These are phyloP conservation scores for Phanerotoma sp. DNA, from an alignment of 2,888 invertebrate species.

Conservation along the genomic window DNA sequence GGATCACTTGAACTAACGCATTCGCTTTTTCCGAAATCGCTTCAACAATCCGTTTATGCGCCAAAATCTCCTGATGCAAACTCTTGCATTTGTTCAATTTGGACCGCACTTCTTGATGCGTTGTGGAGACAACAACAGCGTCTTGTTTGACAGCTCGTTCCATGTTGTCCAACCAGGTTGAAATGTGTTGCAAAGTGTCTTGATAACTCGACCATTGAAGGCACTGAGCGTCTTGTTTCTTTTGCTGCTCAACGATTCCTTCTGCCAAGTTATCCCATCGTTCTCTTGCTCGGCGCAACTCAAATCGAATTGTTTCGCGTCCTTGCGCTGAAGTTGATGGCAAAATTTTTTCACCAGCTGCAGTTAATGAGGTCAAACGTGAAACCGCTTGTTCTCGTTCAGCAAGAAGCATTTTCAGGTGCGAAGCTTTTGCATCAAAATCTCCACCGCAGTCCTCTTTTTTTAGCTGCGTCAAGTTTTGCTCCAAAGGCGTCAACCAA, in stretches of 20 bases:
- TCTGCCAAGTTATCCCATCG: slow-evolving; percentile 87
- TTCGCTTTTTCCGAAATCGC: slow-evolving; percentile 87
- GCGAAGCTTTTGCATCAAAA: slow-evolving; percentile 68
- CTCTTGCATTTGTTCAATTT: slow-evolving; percentile 83
- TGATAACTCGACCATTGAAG: slow-evolving; percentile 83
- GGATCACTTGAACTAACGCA: slow-evolving; percentile 64
- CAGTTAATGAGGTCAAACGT: slow-evolving; percentile 72
- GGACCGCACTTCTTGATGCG: slow-evolving; percentile 81
- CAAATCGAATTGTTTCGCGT: slow-evolving; percentile 83
- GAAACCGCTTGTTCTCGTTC: slow-evolving; percentile 85
- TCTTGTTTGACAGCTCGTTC: slow-evolving; percentile 75
- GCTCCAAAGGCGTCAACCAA: slow-evolving; percentile 79
- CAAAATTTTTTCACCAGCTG: slow-evolving; percentile 84
- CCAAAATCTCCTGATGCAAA: slow-evolving; percentile 82
- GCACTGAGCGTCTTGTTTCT: slow-evolving; percentile 79
- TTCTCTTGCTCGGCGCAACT: slow-evolving; percentile 77
- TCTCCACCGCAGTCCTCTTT: slow-evolving; percentile 63
- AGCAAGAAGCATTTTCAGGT: slow-evolving; percentile 70
- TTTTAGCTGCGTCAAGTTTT: slow-evolving; percentile 66
- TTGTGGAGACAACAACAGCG: slow-evolving; percentile 71
- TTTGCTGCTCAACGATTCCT: slow-evolving; percentile 80
- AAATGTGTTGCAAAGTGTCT: slow-evolving; percentile 78
- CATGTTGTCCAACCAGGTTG: slow-evolving; percentile 84
- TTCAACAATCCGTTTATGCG: slow-evolving; percentile 89
- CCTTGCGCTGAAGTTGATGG: slow-evolving; percentile 92